Base-by-base conservation (phyloP, 2,888 invertebrate species). In the Pyrochroa serraticornis region DNA sequence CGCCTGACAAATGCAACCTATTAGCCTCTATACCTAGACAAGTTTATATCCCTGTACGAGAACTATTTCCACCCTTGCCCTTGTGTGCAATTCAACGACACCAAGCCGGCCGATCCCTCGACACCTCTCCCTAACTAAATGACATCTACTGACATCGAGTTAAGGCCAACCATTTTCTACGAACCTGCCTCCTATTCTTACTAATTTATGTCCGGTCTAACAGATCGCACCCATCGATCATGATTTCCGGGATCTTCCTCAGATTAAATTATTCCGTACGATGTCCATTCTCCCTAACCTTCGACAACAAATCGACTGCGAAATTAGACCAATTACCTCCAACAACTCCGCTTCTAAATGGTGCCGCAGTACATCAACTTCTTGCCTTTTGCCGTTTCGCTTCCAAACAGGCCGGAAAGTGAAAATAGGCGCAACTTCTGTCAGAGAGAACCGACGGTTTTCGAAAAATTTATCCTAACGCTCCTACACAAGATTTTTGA, bases 1-100 rank as follows among this genome's bases (percentile, higher is more conserved):
- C 71, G 68, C 65, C 69, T 74, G 73, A 75, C 72, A 75, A 75
- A 74, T 75, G 69, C 67, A 66, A 54, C 65, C 62, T 67, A 72
- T 74, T 74, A 71, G 67, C 67, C 68, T 67, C 66, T 66, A 66
- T 67, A 70, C 71, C 69, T 69, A 70, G 68, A 67, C 66, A 69
- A 70, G 68, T 73, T 71, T 71, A 73, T 73, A 69, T 71, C 66
- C 64, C 59, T 49, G 44, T 14, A 44, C 33, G 33, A 22, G 22
- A n/a, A n/a, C 22, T 22, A 5, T 5, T 22, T 22, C 22, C 22
- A 22, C 33, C 30, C 34, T 44, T 44, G 33, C 33, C 44, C 46
- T 46, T 34, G 46, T 51, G 43, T 57, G 38, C 12, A 33, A 37
- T 47, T 43, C 22, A 33, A 51, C 37, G 22, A 13, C 13, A n/a